Conservation (phyloP, 2,888 invertebrate species). For the Thyatira batis region DNA sequence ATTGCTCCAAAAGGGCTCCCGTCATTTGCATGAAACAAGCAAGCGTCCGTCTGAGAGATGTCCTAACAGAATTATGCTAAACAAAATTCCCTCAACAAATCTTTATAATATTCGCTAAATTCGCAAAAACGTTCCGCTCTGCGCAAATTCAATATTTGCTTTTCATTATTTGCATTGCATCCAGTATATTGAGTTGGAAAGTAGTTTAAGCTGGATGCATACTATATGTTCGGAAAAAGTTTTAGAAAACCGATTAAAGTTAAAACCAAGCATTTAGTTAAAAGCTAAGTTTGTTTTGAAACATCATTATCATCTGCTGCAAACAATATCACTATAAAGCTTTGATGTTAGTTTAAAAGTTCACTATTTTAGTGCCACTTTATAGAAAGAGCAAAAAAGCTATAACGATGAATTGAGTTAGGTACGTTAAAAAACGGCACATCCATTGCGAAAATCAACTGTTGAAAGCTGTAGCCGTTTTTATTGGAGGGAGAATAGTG, state of each 20-base stretch:
- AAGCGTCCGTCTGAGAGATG: background rate
- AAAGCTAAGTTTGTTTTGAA: no score
- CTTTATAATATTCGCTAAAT: background rate
- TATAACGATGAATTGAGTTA: background rate
- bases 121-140: conserved; percentile 5
- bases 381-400: no score
- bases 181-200: conserved; percentile 4
- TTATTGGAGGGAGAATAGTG: background rate
- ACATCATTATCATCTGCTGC: no score
- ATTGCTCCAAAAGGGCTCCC: background rate
- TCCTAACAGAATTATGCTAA: background rate
- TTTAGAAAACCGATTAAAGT: background rate
- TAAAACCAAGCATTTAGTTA: no score
- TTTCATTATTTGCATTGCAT: conserved; percentile 16
- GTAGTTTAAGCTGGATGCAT: background rate
- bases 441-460: background rate
- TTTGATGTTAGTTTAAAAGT: no score
- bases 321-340: no score
- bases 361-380: no score
- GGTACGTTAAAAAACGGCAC: background rate
- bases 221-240: background rate
- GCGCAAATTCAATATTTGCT: conserved; percentile 11
- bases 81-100: background rate
- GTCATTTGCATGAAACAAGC: background rate
- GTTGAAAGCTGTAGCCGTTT: background rate